Percentiles rank a stretch among this genome's conserved stretches.
phyloP scores from a whole-genome alignment of 2,797 vertebrate genomes.

The Falco berigora region DNA sequence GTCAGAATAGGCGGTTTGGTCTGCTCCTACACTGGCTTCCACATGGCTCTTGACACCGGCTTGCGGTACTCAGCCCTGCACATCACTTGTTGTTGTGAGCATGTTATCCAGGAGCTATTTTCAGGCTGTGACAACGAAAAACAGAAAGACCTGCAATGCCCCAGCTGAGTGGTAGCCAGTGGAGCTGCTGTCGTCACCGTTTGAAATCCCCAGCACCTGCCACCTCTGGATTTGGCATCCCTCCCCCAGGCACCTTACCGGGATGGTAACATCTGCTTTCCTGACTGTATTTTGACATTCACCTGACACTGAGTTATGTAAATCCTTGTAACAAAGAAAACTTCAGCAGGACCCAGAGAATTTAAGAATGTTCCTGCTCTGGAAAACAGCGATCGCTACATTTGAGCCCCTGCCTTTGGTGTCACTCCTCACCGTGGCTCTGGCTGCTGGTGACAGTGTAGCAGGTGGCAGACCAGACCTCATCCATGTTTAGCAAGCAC shows the following conservation, averaged over 20 bases:
- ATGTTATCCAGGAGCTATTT: neutral
- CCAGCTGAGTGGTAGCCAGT: neutral
- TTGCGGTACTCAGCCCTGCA: neutral
- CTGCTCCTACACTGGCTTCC: neutral
- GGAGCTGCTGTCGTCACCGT: neutral
- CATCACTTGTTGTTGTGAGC: neutral
- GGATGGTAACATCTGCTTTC: neutral
- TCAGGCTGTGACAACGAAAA: conserved; percentile 16
- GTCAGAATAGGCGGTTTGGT: neutral
- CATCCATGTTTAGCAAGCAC: neutral
- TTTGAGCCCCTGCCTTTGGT: neutral
- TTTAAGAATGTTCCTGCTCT: neutral
- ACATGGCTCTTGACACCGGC: neutral
- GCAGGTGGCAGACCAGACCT: neutral
- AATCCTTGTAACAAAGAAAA: neutral
- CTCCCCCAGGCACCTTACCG: neutral
- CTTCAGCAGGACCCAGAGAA: neutral
- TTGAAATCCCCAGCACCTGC: neutral
- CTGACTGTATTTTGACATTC: neutral
- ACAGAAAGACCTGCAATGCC: neutral
- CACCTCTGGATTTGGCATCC: neutral
- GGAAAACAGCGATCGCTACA: neutral
- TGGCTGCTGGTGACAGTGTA: neutral
- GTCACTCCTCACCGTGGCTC: neutral
- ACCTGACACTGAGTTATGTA: neutral